Base-by-base conservation (phyloP, 2,797 vertebrate species). In the Spizella passerina region DNA sequence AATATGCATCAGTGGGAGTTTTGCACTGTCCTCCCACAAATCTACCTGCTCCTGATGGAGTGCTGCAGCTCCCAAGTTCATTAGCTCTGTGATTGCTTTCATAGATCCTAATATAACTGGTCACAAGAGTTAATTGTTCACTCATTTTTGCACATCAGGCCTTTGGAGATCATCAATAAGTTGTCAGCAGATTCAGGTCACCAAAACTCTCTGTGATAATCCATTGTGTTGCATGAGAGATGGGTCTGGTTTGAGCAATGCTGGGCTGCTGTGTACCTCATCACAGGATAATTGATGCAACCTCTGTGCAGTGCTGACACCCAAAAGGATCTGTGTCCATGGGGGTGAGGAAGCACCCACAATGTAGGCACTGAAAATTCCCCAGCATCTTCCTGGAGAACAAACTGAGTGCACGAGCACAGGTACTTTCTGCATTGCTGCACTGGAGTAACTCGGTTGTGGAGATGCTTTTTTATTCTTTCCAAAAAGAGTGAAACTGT, bases 401-500 rank as follows among this genome's bases (percentile, higher is more conserved):
- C 22, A 71, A 84, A 53, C 27, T 15, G 12, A 2, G 32, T 13
- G 22, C 41, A 23, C 1, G 18, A 43, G 32, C 19, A 32, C 65
- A 38, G 68, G 47, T 65, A 55, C n/a, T 95, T 63, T 80, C 86
- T 72, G n/a, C 17, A 80, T 82, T 86, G 64, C 83, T 76, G 59
- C 65, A 46, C 75, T 57, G 71, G 38, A 93, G 49, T 85, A 72
- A 91, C n/a, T 90, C 2, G 0, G 64, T 87, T 44, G 8, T 14
- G 21, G 46, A 68, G 43, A 49, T 68, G 21, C 7, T 59, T 78
- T 50, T 88, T 92, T 72, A 85, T 95, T 78, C 60, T 93, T 96
- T 88, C 83, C 82, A 70, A 83, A 86, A 89, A 69, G 21, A 91
- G 72, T 4, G 63, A 69, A 82, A 89, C 34, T 55, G 52, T 86